phyloP scores from a whole-genome alignment of 2,888 invertebrate genomes.

The Nemurella pictetii region DNA sequence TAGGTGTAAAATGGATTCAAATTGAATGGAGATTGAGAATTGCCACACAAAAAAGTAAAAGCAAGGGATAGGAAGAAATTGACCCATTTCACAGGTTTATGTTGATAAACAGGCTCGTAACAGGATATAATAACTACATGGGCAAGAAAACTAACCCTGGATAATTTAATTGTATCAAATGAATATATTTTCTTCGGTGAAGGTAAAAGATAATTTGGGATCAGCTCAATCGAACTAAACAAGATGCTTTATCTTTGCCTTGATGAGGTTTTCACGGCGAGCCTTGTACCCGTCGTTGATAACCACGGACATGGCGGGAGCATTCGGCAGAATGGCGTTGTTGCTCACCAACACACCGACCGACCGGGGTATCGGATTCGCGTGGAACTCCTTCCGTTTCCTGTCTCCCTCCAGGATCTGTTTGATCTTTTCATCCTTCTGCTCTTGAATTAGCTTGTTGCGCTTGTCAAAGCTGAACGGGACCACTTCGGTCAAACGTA shows the following conservation, averaged over 20 bases:
- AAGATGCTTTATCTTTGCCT: background rate
- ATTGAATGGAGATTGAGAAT: no score
- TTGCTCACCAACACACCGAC: background rate
- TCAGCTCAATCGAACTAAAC: background rate
- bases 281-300: background rate
- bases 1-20: no score
- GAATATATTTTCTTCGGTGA: no score
- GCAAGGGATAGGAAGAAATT: no score
- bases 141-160: no score
- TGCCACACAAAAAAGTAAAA: no score
- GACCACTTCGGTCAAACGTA: slow-evolving; percentile 45
- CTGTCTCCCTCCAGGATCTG: slow-evolving; percentile 61
- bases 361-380: slow-evolving; percentile 64
- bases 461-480: slow-evolving; percentile 74
- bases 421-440: slow-evolving; percentile 64
- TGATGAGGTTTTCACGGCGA: background rate
- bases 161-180: no score
- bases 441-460: slow-evolving; percentile 60
- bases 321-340: background rate
- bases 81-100: no score
- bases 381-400: slow-evolving; percentile 68
- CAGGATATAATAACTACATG: no score
- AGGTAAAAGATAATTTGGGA: no score
- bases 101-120: no score
- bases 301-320: background rate